These are phyloP conservation scores for Xerus rutilus DNA, from an alignment of 2,797 vertebrate genomes.

Conservation along the genomic window DNA sequence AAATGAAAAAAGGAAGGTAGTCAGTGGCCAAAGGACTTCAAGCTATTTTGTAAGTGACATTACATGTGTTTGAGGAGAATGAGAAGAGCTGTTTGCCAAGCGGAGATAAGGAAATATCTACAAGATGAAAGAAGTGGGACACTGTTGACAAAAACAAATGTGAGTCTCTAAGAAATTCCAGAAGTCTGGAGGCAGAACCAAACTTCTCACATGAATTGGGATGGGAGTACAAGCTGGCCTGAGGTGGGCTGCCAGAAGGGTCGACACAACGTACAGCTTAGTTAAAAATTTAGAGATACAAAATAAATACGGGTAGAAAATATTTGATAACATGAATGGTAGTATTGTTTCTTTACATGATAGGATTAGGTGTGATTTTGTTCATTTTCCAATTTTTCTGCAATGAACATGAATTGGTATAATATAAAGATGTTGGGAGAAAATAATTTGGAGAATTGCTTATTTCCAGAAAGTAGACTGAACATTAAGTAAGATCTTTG, in stretches of 20 bases:
- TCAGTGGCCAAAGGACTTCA: not conserved
- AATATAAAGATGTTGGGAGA: not conserved
- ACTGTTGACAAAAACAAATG: not conserved
- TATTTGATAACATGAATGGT: not conserved
- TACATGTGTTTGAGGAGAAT: not conserved
- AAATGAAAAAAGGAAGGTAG: not conserved
- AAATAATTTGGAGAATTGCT: slow-evolving; percentile 51
- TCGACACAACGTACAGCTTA: not conserved
- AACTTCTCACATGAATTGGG: not conserved
- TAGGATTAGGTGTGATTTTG: not conserved
- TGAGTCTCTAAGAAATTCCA: not conserved
- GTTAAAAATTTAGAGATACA: not conserved
- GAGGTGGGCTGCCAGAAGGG: not conserved
- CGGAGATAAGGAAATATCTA: not conserved
- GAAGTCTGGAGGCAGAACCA: not conserved
- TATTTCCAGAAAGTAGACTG: slow-evolving; percentile 62
- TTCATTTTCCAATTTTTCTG: slow-evolving; percentile 50
- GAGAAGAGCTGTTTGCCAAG: not conserved
- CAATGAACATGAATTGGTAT: slow-evolving; percentile 29
- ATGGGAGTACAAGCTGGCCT: not conserved
- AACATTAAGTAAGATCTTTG: slow-evolving; percentile 55
- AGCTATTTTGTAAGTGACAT: not conserved
- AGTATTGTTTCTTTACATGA: not conserved
- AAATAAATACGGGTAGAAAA: not conserved
- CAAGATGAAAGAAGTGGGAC: not conserved